These are phyloP conservation scores for Oostethus manadensis DNA, from an alignment of 2,113 vertebrate species.

Conservation along the genomic window DNA sequence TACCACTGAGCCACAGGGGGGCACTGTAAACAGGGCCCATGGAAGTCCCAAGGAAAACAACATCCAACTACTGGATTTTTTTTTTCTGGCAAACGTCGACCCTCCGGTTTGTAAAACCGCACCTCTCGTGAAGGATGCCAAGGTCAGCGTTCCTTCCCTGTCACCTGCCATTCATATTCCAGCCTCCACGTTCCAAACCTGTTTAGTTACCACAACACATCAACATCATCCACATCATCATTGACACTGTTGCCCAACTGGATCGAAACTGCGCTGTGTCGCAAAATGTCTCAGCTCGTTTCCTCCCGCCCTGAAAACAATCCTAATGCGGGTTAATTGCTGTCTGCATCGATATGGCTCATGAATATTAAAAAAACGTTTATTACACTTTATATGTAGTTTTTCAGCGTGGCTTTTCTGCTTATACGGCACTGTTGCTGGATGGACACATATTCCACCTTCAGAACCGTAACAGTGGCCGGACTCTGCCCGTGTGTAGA, in stretches of 20 bases:
- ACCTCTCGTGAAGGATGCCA: no score
- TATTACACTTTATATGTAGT: no score
- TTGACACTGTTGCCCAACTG: not conserved
- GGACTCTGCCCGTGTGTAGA: no score
- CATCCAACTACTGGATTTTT: no score
- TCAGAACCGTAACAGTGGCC: no score
- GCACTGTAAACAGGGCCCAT: slow-evolving; percentile 19
- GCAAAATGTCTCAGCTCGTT: slow-evolving; percentile 8
- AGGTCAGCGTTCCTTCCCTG: slow-evolving; percentile 35
- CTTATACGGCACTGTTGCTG: no score
- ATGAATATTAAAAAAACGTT: slow-evolving; percentile 30
- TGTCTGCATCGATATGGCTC: slow-evolving; percentile 2
- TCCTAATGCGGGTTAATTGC: not conserved
- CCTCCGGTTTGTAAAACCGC: no score
- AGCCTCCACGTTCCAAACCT: slow-evolving; percentile 50
- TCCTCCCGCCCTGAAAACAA: slow-evolving; percentile 19
- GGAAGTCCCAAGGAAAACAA: no score
- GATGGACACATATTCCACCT: no score
- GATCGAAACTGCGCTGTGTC: not conserved
- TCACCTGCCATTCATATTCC: slow-evolving; percentile 11
- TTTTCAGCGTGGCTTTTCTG: no score
- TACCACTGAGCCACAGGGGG: slow-evolving; percentile 42
- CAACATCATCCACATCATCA: not conserved
- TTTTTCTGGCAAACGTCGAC: no score
- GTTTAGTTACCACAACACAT: slow-evolving; percentile 50